Base-by-base conservation (phyloP, 2,888 invertebrate genomes). In the Tuberolachnus salignus region DNA sequence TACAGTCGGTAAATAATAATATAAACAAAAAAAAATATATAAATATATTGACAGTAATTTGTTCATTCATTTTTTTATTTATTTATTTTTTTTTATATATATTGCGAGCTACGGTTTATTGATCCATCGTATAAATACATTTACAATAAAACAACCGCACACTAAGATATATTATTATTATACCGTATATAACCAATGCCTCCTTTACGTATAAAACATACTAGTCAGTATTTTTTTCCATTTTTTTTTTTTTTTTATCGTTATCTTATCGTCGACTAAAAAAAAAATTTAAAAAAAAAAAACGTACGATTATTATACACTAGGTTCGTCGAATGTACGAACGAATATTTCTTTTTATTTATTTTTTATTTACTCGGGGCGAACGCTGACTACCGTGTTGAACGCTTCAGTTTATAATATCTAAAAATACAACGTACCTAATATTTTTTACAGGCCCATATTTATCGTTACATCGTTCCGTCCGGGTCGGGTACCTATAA, bases 1-100 rank as follows among this genome's bases (percentile, higher is more conserved):
- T 34, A 34, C 34, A 3, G 34, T 6, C 3, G 19, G 23, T 69
- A 34, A 34, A 34, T n/a, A 13, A n/a, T n/a, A n/a, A 9, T 49
- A 8, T 66, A 51, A 69, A 34, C 34, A 69, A 51, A 19, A 53
- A 69, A n/a, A n/a, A n/a, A n/a, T n/a, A n/a, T n/a, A n/a, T n/a
- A n/a, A n/a, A n/a, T n/a, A 53, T 69, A 34, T 69, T 19, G 51
- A 69, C 67, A 69, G 6, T 34, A 34, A 69, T 53, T 51, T 53
- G 51, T 69, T 53, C 51, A 19, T 69, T 53, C 19, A 51, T 34
- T 69, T 69, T 51, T 69, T 19, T 53, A 23, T 26, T n/a, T 51
- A 3, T 34, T 4, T 34, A 6, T 6, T 59, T 26, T n/a, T 51
- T 6, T 34, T 4, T 34, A 6, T 6, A 34, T 34, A 69, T 34